Evolutionary conservation across 2,113 vertebrate genomes (phyloP).

Genomic region (Donacobius atricapilla): DNA sequence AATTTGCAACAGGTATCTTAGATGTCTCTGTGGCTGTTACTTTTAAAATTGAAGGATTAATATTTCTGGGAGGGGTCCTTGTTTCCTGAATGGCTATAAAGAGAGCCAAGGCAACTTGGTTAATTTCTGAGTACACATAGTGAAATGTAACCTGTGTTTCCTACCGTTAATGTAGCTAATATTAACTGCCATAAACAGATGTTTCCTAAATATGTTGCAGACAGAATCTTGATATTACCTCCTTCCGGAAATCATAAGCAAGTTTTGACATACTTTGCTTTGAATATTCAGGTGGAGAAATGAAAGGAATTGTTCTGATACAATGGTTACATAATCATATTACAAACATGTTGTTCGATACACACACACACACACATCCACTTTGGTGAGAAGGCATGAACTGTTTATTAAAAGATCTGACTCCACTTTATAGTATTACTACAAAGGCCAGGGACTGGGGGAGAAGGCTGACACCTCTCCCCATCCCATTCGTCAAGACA

Average conservation of each 20-base stretch:
- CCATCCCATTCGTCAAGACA: no score
- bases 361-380: no score
- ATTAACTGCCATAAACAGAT: not conserved
- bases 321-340: not conserved
- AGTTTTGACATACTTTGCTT: not conserved
- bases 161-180: rapidly evolving
- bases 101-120: not conserved
- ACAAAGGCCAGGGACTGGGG: no score
- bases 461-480: no score
- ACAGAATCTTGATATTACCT: not conserved
- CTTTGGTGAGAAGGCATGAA: no score
- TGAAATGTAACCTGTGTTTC: not conserved
- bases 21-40: not conserved
- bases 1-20: not conserved
- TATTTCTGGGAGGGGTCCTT: not conserved
- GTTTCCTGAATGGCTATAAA: not conserved
- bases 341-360: no score
- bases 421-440: no score
- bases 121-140: not conserved
- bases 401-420: no score
- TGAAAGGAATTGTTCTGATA: not conserved
- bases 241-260: not conserved
- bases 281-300: not conserved
- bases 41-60: not conserved
- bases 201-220: not conserved